These are phyloP conservation scores for Spilarctia lutea DNA, from an alignment of 2,888 invertebrate genomes.

Conservation along the genomic window DNA sequence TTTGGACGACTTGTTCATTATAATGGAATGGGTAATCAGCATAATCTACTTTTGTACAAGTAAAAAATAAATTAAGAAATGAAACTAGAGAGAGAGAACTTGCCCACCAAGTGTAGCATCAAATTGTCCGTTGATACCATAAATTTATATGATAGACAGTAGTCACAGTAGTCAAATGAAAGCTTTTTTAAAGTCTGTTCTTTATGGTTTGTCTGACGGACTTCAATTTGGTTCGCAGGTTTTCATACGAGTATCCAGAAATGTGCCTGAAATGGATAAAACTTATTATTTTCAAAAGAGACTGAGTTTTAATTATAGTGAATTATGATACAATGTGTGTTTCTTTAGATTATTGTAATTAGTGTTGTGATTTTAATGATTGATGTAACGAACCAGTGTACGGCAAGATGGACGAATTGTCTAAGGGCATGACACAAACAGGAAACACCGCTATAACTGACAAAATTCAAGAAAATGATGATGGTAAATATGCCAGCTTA, in stretches of 20 bases:
- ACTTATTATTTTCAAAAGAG: slow-evolving; percentile 70
- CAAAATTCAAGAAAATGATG: slow-evolving; percentile 80
- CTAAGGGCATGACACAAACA: slow-evolving; percentile 86
- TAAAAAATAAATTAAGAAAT: background rate
- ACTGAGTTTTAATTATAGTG: slow-evolving; percentile 68
- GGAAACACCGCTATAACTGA: slow-evolving; percentile 84
- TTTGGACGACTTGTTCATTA: background rate
- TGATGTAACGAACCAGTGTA: slow-evolving; percentile 85
- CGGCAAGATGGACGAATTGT: slow-evolving; percentile 87
- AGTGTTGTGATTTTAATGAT: slow-evolving; percentile 80
- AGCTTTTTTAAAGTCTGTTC: slow-evolving; percentile 25
- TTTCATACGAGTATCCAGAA: slow-evolving; percentile 65
- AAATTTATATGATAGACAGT: slow-evolving; percentile 1
- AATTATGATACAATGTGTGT: slow-evolving; percentile 68
- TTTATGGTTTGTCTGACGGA: slow-evolving; percentile 60
- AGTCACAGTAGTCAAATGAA: slow-evolving; percentile 11
- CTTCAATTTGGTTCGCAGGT: slow-evolving; percentile 67
- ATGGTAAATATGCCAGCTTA: slow-evolving; percentile 71
- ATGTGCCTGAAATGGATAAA: slow-evolving; percentile 79
- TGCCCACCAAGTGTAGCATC: background rate
- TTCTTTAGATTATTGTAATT: slow-evolving; percentile 64
- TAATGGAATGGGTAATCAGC: background rate
- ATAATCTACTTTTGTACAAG: background rate
- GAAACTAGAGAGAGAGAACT: too few species aligned
- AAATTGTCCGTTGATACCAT: background rate